A percentile compares a stretch with the other conserved stretches of the same genome.
Evolutionary conservation across 2,797 vertebrate genomes (phyloP).

Genomic region (Kryptolebias ocellatus): DNA sequence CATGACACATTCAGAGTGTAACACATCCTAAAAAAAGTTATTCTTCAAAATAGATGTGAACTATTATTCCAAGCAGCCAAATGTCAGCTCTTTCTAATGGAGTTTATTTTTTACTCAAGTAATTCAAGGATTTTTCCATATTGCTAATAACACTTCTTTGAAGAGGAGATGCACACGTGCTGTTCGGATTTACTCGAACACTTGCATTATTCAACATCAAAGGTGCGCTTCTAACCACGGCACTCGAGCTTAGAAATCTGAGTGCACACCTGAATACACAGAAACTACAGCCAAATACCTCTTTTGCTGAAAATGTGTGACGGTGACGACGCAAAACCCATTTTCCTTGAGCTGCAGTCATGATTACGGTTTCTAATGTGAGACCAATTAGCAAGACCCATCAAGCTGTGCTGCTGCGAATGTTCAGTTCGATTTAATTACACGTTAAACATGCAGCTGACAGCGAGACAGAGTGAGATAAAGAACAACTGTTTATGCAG

Average conservation of each 20-base stretch:
- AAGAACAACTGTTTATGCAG: conserved; percentile 26
- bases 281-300: neutral
- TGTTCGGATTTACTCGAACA: conserved; percentile 14
- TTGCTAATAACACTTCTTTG: conserved; percentile 8
- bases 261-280: neutral
- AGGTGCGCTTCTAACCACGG: neutral
- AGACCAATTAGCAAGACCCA: conserved; percentile 65
- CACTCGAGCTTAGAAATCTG: neutral
- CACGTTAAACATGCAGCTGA: conserved; percentile 47
- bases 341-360: conserved; percentile 40
- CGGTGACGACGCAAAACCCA: conserved; percentile 39
- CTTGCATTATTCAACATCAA: conserved; percentile 21
- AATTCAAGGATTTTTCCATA: conserved; percentile 8
- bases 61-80: neutral
- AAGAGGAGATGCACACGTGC: conserved; percentile 2
- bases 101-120: neutral
- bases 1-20: conserved; percentile 2
- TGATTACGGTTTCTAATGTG: conserved; percentile 69
- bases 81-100: neutral
- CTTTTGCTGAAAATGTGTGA: conserved; percentile 23
- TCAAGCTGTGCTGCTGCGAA: conserved; percentile 44
- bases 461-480: conserved; percentile 17
- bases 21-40: neutral
- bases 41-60: conserved; percentile 2
- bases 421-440: conserved; percentile 70